A percentile compares a stretch with the other conserved stretches of the same genome.
phyloP scores from a whole-genome alignment of 2,888 invertebrate species.

The Mesoligia furuncula region DNA sequence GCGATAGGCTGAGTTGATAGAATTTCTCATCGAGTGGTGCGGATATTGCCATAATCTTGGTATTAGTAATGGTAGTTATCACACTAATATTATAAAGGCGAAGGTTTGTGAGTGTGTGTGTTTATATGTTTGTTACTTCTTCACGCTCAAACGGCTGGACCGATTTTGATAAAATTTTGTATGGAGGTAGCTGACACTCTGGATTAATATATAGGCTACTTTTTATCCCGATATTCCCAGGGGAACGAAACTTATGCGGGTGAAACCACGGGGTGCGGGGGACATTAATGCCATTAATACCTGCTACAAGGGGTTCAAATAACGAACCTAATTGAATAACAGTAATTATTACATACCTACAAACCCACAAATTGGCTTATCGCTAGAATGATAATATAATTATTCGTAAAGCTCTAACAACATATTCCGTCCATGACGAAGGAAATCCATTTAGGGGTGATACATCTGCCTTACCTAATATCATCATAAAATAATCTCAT shows the following conservation, averaged over 20 bases:
- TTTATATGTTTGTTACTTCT: no score
- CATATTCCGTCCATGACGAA: conserved; percentile 48
- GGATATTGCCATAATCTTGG: conserved; percentile 10
- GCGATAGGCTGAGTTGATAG: not conserved
- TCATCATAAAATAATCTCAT: conserved; percentile 69
- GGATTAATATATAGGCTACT: no score
- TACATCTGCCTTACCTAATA: conserved; percentile 61
- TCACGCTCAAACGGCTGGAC: no score
- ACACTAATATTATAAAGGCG: not conserved
- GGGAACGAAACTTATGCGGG: no score
- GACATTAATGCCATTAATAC: not conserved
- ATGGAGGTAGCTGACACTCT: no score
- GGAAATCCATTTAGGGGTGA: conserved; percentile 62
- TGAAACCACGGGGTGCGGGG: no score
- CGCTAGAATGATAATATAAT: conserved; percentile 57
- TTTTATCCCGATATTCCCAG: no score
- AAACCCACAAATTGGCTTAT: conserved; percentile 60
- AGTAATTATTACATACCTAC: conserved; percentile 38
- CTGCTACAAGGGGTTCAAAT: not conserved
- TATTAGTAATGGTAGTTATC: not conserved
- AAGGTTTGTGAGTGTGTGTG: no score
- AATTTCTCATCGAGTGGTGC: not conserved
- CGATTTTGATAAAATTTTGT: no score
- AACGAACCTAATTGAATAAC: conserved; percentile 31
- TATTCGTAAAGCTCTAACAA: conserved; percentile 53